Percentiles rank a stretch among this genome's conserved stretches.
Evolutionary conservation across 2,797 vertebrate genomes (phyloP).

Genomic region (Stomatorhinus walkeri): DNA sequence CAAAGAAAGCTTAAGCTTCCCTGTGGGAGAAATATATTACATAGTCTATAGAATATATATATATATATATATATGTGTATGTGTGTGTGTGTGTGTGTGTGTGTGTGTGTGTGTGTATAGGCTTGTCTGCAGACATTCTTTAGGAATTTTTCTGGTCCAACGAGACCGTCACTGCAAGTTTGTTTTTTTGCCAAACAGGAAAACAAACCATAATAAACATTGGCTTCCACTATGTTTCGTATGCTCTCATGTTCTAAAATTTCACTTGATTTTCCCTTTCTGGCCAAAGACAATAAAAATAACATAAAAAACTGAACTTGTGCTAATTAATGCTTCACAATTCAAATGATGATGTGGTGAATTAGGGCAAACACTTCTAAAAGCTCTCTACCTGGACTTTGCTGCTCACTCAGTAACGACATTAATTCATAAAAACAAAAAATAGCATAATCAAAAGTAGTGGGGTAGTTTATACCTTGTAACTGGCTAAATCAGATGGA

Average conservation of each 20-base stretch:
- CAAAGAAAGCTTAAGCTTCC: background rate
- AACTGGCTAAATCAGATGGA: background rate
- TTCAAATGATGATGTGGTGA: background rate
- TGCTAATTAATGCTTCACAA: background rate
- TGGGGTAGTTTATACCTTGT: background rate
- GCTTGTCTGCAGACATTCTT: background rate
- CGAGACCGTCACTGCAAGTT: background rate
- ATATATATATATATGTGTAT: background rate
- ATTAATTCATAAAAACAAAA: background rate
- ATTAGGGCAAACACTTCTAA: background rate
- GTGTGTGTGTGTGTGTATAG: background rate
- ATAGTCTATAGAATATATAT: background rate
- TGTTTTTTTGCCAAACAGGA: background rate
- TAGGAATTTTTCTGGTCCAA: background rate
- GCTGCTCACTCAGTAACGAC: background rate
- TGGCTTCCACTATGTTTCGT: background rate
- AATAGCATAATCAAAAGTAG: background rate
- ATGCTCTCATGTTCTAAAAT: background rate
- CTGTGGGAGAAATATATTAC: background rate
- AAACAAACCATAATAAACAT: background rate
- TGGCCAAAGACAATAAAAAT: background rate
- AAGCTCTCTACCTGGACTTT: background rate
- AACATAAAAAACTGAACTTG: background rate
- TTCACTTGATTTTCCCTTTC: background rate
- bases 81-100: too few species aligned